Evolutionary conservation across 2,888 invertebrate genomes (phyloP).

Genomic region (Tetragonisca angustula): DNA sequence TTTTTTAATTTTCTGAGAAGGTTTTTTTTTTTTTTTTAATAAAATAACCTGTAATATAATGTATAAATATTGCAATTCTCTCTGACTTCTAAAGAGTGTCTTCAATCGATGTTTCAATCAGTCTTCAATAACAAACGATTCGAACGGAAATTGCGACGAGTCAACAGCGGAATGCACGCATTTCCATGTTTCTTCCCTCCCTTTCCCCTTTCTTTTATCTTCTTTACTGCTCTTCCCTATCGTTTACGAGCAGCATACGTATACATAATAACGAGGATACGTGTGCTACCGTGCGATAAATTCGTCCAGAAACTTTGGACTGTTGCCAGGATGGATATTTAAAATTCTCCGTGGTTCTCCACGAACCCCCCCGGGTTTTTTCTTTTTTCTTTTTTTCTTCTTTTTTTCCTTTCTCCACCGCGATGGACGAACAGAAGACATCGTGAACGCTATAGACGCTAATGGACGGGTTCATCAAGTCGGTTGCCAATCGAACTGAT

Average conservation of each 20-base stretch:
- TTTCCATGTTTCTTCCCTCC: not conserved
- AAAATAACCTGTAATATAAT: no score
- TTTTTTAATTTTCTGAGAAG: no score
- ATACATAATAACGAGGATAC: slow-evolving; percentile 56
- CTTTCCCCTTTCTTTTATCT: not conserved
- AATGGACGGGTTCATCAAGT: slow-evolving; percentile 50
- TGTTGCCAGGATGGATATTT: slow-evolving; percentile 77
- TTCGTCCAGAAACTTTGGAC: slow-evolving; percentile 75
- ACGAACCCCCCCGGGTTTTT: not conserved
- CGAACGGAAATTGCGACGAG: slow-evolving; percentile 62
- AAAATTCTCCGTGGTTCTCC: slow-evolving; percentile 72
- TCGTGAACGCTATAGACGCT: slow-evolving; percentile 21
- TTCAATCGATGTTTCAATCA: not conserved
- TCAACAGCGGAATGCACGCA: slow-evolving; percentile 10
- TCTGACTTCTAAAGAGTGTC: no score
- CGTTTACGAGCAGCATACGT: slow-evolving; percentile 45
- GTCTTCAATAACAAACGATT: not conserved
- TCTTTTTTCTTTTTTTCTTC: no score
- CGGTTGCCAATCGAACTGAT: slow-evolving; percentile 48
- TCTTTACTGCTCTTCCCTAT: not conserved
- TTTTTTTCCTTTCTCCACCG: slow-evolving; percentile 22
- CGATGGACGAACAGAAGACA: not conserved
- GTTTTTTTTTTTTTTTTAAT: no score
- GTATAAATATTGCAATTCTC: no score
- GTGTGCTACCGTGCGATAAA: slow-evolving; percentile 67